Conservation (phyloP, 2,888 invertebrate species). For the Pheosia tremula region DNA sequence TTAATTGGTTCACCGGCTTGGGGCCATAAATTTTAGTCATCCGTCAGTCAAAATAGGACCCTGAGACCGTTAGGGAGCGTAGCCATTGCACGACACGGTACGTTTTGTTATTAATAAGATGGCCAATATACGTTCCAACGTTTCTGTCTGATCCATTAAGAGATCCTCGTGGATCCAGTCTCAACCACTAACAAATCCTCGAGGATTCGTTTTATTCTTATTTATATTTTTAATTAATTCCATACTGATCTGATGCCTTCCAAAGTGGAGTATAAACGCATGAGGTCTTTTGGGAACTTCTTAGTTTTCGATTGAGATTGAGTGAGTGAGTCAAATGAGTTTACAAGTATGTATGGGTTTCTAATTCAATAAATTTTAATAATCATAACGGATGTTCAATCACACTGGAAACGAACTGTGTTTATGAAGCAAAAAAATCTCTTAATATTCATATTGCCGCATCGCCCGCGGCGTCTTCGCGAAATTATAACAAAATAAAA, state of each 20-base stretch:
- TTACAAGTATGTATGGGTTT: no score
- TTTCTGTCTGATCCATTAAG: no score
- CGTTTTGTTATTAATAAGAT: background rate
- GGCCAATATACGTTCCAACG: background rate
- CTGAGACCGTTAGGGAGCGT: constrained; percentile 58
- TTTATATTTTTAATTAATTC: no score
- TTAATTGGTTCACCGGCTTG: constrained; percentile 58
- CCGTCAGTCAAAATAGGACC: constrained; percentile 65
- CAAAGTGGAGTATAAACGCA: no score
- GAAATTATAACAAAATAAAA: constrained; percentile 82
- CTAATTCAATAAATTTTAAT: no score
- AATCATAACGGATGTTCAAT: constrained; percentile 16
- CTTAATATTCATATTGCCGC: constrained; percentile 75
- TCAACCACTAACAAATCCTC: no score
- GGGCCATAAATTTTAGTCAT: constrained; percentile 70
- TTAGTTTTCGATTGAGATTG: no score
- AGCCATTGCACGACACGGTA: constrained; percentile 35
- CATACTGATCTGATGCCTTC: no score
- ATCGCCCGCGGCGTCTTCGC: constrained; percentile 74
- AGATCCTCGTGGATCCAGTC: no score
- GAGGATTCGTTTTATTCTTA: no score
- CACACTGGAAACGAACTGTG: constrained; percentile 45
- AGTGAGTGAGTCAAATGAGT: no score
- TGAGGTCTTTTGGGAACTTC: no score
- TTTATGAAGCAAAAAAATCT: constrained; percentile 55